Conservation (phyloP, 2,797 vertebrate genomes). For the Tauraco hartlaubi region DNA sequence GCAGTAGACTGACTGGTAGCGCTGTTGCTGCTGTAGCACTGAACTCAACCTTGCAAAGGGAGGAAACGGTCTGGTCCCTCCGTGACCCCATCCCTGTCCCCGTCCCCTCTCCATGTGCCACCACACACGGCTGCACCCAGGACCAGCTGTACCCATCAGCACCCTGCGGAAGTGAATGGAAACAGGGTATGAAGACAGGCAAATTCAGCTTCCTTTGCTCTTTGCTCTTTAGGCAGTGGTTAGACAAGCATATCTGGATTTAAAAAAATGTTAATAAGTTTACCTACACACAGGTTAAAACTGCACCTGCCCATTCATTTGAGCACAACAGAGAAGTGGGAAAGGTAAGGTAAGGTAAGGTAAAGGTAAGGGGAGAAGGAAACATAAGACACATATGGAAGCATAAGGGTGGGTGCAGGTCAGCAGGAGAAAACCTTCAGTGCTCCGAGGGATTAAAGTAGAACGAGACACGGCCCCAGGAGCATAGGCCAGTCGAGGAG, state of each 20-base stretch:
- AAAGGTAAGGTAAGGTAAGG: neutral
- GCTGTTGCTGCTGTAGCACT: accelerated
- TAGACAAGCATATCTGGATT: neutral
- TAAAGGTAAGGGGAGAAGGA: neutral
- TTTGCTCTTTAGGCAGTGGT: neutral
- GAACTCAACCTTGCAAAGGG: neutral
- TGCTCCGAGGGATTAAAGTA: neutral
- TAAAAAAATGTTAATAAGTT: neutral
- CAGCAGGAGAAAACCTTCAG: neutral
- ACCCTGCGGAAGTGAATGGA: accelerated
- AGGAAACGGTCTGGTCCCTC: neutral
- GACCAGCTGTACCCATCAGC: neutral
- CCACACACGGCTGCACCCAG: neutral
- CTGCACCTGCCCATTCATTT: neutral
- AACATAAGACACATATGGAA: neutral
- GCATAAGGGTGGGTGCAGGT: no score
- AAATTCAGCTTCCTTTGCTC: neutral
- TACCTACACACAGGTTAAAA: neutral
- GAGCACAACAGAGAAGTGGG: neutral
- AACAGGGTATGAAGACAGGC: neutral
- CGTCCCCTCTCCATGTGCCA: neutral
- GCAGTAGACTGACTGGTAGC: no score
- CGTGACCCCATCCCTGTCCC: neutral
- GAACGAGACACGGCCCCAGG: neutral
- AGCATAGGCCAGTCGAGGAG: neutral